A percentile compares a stretch with the other conserved stretches of the same genome.
Evolutionary conservation across 2,113 vertebrate genomes (phyloP).

Genomic region (Pelodiscus sinensis): DNA sequence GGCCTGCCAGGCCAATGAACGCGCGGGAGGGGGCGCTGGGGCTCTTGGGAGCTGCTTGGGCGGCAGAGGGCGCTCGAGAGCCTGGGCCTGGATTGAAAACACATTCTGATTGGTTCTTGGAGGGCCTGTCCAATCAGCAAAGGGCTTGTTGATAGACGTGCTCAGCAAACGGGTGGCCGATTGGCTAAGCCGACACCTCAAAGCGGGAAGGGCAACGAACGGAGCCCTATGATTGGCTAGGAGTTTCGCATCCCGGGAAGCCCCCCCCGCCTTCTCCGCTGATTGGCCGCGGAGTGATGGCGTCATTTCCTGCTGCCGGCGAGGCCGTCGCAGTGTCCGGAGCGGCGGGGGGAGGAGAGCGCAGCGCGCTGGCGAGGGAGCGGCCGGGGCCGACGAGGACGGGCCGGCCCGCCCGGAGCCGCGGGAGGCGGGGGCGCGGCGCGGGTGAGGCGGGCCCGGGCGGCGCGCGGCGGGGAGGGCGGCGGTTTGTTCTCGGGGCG

Average conservation of each 20-base stretch:
- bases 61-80: not conserved
- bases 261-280: accelerated
- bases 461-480: not conserved
- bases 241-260: not conserved
- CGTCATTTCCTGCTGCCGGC: constrained; percentile 16
- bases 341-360: not conserved
- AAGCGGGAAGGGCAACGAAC: not conserved
- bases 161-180: not conserved
- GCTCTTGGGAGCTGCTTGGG: not conserved
- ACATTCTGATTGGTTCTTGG: not conserved
- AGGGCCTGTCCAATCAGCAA: not conserved
- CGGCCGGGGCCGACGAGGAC: not conserved
- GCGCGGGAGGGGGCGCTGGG: not conserved
- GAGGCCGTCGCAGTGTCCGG: not conserved
- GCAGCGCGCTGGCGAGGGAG: not conserved
- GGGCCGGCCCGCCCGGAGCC: not conserved
- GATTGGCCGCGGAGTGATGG: accelerated
- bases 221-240: not conserved
- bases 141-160: not conserved
- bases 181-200: accelerated
- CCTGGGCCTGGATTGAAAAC: accelerated
- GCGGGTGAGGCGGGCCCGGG: constrained; percentile 6
- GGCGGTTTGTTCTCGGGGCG: constrained; percentile 20
- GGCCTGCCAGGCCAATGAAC: no score
- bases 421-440: not conserved